Evolutionary conservation across 2,888 invertebrate species (phyloP).

Genomic region (Rhodophaea formosa): DNA sequence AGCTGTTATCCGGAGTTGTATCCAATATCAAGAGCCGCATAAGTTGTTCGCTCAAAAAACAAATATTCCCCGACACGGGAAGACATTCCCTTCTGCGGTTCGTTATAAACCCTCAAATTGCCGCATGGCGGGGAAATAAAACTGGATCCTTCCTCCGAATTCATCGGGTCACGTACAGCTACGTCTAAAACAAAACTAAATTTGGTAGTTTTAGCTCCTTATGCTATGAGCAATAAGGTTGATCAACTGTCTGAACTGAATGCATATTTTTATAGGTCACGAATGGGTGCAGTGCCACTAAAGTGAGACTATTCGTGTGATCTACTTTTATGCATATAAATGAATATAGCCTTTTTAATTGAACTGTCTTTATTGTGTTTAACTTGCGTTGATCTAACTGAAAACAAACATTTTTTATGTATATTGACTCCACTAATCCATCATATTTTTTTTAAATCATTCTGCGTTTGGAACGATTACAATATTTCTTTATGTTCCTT

Average conservation of each 20-base stretch:
- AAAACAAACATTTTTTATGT: too few relatives aligned
- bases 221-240: background rate
- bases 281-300: conserved; percentile 18
- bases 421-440: too few relatives aligned
- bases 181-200: conserved; percentile 7
- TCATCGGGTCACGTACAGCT: conserved; percentile 30
- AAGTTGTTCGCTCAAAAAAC: conserved; percentile 41
- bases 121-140: conserved; percentile 50
- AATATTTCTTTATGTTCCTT: background rate
- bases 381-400: too few relatives aligned
- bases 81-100: conserved; percentile 45
- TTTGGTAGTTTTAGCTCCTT: background rate
- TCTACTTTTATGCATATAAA: background rate
- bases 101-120: conserved; percentile 57
- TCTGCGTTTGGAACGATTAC: too few relatives aligned
- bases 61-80: conserved; percentile 39
- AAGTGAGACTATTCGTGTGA: conserved; percentile 9
- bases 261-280: background rate
- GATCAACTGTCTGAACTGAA: background rate
- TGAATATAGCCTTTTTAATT: background rate
- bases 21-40: conserved; percentile 33
- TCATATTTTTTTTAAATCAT: too few relatives aligned
- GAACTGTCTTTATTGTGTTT: background rate
- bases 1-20: conserved; percentile 24
- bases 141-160: conserved; percentile 27